These are phyloP conservation scores for Napeogenes inachia DNA, from an alignment of 2,888 invertebrate genomes.

Conservation along the genomic window DNA sequence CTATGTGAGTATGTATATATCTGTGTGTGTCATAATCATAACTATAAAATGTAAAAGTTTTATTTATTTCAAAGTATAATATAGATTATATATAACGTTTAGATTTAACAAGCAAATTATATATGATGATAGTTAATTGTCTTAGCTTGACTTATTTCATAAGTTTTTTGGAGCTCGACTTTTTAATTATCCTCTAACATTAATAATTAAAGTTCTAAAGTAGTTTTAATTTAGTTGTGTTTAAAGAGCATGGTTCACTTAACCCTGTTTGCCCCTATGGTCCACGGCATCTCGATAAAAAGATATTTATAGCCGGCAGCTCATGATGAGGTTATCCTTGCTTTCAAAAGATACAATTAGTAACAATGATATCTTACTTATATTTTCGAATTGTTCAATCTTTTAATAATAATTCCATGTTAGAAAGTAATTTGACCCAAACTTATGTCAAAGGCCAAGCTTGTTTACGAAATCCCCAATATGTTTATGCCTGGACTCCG, in stretches of 20 bases:
- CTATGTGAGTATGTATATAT: background rate
- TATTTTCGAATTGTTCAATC: too few relatives aligned
- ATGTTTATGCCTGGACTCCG: constrained; percentile 20
- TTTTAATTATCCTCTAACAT: background rate
- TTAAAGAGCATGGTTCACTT: constrained; percentile 25
- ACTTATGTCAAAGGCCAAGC: background rate
- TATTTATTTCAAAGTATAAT: too few relatives aligned
- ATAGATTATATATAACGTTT: too few relatives aligned
- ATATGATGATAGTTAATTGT: too few relatives aligned
- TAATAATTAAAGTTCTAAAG: background rate
- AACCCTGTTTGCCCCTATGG: constrained; percentile 48
- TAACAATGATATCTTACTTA: too few relatives aligned
- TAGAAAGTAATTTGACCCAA: background rate
- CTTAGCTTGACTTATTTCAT: too few relatives aligned
- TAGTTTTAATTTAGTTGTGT: constrained; percentile 15
- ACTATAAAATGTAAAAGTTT: too few relatives aligned
- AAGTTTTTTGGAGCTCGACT: too few relatives aligned
- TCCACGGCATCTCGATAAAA: constrained; percentile 53
- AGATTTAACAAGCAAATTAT: too few relatives aligned
- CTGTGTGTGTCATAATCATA: background rate
- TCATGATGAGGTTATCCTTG: constrained; percentile 37
- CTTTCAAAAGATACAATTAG: constrained; percentile 9
- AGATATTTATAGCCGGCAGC: constrained; percentile 60
- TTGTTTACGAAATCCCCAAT: constrained; percentile 43
- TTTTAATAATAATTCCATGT: too few relatives aligned